phyloP scores from a whole-genome alignment of 1,140 invertebrate species.

The Heliconius congener region DNA sequence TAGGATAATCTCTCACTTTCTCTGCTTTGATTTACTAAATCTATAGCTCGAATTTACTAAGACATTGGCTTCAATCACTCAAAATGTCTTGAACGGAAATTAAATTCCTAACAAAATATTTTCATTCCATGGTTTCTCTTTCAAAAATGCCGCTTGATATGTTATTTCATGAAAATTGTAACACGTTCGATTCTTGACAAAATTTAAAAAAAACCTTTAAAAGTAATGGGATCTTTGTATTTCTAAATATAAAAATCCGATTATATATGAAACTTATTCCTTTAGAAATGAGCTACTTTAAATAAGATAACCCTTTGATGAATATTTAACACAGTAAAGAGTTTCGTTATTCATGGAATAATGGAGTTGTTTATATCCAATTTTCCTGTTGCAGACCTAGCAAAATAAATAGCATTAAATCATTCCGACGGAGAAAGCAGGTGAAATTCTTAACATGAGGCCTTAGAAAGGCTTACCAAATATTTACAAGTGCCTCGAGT shows the following conservation, averaged over 20 bases:
- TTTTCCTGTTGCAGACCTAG: conserved; percentile 37
- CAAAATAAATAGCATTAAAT: conserved; percentile 67
- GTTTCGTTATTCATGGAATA: conserved; percentile 29
- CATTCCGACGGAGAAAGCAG: conserved; percentile 58
- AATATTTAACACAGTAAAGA: conserved; percentile 21
- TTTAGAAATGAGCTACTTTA: background rate
- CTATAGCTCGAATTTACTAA: too few relatives aligned
- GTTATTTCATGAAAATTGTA: too few relatives aligned
- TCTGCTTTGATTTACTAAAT: too few relatives aligned
- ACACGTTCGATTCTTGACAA: background rate
- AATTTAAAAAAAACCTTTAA: background rate
- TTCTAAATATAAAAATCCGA: background rate
- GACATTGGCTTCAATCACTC: too few relatives aligned
- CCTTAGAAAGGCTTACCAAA: conserved; percentile 73
- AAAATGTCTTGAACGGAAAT: too few relatives aligned
- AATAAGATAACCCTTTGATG: conserved; percentile 17
- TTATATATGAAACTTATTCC: conserved; percentile 9
- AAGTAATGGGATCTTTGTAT: background rate
- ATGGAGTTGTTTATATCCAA: conserved; percentile 39
- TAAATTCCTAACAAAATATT: too few relatives aligned
- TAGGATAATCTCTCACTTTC: too few relatives aligned
- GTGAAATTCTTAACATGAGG: conserved; percentile 61
- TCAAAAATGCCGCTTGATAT: too few relatives aligned
- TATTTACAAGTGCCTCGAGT: conserved; percentile 77
- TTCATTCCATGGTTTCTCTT: too few relatives aligned